Base-by-base conservation (phyloP, 2,797 vertebrate species). In the Eospalax fontanierii region DNA sequence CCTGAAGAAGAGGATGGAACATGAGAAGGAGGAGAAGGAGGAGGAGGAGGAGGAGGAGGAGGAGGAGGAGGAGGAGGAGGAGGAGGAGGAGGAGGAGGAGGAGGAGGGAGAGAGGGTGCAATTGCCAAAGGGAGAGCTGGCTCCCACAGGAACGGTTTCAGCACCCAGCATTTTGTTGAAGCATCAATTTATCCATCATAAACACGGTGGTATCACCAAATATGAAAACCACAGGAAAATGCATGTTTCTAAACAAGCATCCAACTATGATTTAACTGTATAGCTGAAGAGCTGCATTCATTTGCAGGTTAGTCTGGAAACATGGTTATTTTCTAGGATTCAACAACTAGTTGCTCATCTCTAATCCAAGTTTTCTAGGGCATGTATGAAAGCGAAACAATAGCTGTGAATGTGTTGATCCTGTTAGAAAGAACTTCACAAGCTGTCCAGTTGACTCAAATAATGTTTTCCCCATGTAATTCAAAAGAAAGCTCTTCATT, bases 401-500 rank as follows among this genome's bases (percentile, higher is more conserved):
- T 24, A 54, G 61, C 43, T 38, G 8, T 24, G 86, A 73, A 61
- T 43, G 8, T n/a, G 19, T 75, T 65, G 74, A n/a, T 15, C 68
- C 12, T 75, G 9, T 78, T 54, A 76, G 46, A 50, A 50, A 50
- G 11, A 50, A 11, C 46, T 50, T 50, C 46, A 50, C 46, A 94
- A 96, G 68, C 43, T 54, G n/a, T 38, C 26, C 16, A 33, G 28
- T 61, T 73, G 78, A 88, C 66, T 79, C 70, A 86, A 63, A 74
- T 75, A 83, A 59, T 90, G 24, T 82, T 91, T 84, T 76, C 46
- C 19, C 19, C 28, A 71, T 63, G 50, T 18, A 89, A 79, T 38
- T 89, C 59, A 28, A 85, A 89, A 84, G 66, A 94, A 94, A 81
- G 35, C 12, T 83, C 83, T 78, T 92, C 6, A 46, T 59, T 87